These are phyloP conservation scores for Andrena marginata DNA, from an alignment of 2,888 invertebrate species.

Conservation along the genomic window DNA sequence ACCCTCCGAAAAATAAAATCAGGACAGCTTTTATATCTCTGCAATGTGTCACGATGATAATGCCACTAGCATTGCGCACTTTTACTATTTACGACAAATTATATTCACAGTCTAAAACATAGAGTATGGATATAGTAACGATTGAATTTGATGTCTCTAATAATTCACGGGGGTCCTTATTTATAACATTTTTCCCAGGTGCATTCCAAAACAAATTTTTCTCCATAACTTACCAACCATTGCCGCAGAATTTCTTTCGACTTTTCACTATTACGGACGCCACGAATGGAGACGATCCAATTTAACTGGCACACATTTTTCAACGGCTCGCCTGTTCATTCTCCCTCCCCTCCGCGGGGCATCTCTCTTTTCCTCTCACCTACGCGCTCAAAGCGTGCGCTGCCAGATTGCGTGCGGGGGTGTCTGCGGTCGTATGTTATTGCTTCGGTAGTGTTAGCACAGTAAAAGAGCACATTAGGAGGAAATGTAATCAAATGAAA, in stretches of 20 bases:
- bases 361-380: constrained; percentile 7
- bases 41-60: no score
- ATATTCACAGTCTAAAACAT: no score
- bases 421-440: constrained; percentile 43
- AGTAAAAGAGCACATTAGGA: neutral
- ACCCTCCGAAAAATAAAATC: no score
- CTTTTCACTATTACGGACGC: constrained; percentile 42
- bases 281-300: constrained; percentile 58
- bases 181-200: neutral
- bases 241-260: constrained; percentile 47
- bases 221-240: neutral
- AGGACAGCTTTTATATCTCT: no score
- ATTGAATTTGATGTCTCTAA: no score
- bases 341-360: constrained; percentile 8
- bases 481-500: no score
- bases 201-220: neutral
- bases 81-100: no score
- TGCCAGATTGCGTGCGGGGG: constrained; percentile 55
- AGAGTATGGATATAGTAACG: no score
- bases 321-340: constrained; percentile 32
- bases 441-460: neutral
- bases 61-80: no score
- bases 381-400: neutral
- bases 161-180: no score
- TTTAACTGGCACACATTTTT: constrained; percentile 62